Evolutionary conservation across 2,113 vertebrate species (phyloP).

Genomic region (Morone chrysops): DNA sequence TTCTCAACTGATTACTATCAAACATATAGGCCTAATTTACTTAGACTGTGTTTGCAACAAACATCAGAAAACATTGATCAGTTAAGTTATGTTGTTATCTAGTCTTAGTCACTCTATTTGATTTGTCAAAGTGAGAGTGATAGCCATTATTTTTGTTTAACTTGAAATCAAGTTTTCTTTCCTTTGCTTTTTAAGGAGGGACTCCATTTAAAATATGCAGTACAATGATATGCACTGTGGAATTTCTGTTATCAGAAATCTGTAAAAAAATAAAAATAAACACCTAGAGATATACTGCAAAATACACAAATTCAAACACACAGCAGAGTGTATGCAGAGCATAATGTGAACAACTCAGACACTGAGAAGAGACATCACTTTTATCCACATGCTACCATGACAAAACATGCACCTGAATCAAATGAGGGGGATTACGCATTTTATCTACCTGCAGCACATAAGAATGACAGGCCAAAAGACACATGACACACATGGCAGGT

Average conservation of each 20-base stretch:
- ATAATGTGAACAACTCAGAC: constrained; percentile 9
- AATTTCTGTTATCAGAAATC: background rate
- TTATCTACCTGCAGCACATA: constrained; percentile 73
- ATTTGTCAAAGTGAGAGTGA: background rate
- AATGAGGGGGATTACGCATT: constrained; percentile 78
- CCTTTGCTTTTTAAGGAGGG: background rate
- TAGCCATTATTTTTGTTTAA: background rate
- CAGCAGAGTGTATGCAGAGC: constrained; percentile 16
- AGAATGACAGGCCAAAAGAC: constrained; percentile 73
- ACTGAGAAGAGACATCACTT: constrained; percentile 46
- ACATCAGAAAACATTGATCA: background rate
- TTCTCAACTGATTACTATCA: background rate
- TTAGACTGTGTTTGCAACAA: background rate
- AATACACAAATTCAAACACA: constrained; percentile 16
- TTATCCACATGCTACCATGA: constrained; percentile 57
- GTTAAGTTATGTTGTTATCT: background rate
- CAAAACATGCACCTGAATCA: constrained; percentile 76
- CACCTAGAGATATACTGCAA: background rate
- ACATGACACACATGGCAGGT: constrained; percentile 73
- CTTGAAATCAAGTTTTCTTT: background rate
- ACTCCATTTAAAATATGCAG: background rate
- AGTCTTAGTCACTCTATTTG: background rate
- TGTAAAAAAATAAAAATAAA: background rate
- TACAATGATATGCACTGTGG: background rate
- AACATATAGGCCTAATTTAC: background rate